These are phyloP conservation scores for Nephrocerus scutellatus DNA, from an alignment of 2,888 invertebrate genomes.

Conservation along the genomic window DNA sequence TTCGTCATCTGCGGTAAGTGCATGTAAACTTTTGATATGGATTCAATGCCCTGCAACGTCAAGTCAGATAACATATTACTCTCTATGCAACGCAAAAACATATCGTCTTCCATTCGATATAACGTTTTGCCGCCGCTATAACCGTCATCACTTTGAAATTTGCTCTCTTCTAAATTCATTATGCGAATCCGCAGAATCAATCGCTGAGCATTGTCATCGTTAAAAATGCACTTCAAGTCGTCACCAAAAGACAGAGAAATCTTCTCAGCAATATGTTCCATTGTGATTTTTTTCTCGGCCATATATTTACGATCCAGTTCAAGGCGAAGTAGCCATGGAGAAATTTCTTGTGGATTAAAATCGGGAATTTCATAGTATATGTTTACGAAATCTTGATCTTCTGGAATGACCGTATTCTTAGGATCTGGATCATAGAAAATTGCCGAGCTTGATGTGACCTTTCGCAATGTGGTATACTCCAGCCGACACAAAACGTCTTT, in stretches of 20 bases:
- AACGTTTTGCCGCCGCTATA: constrained; percentile 22
- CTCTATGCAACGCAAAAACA: constrained; percentile 94
- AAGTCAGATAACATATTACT: constrained; percentile 96
- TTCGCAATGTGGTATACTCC: constrained; percentile 91
- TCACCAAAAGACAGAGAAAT: constrained; percentile 96
- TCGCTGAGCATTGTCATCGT: constrained; percentile 97
- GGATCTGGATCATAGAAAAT: constrained; percentile 98
- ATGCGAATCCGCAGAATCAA: constrained; percentile 90
- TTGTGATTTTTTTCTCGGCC: constrained; percentile 95
- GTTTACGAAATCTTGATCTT: constrained; percentile 97
- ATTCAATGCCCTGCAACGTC: constrained; percentile 92
- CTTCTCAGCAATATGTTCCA: constrained; percentile 97
- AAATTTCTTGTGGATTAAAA: constrained; percentile 86
- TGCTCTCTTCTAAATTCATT: constrained; percentile 67
- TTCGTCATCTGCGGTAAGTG: constrained; percentile 92
- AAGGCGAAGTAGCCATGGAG: constrained; percentile 92
- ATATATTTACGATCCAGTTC: constrained; percentile 93
- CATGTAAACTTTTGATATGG: constrained; percentile 96
- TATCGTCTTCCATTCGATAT: constrained; percentile 74
- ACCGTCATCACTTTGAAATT: constrained; percentile 65
- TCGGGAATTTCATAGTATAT: constrained; percentile 99
- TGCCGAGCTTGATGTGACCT: constrained; percentile 91
- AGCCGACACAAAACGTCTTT: constrained; percentile 92
- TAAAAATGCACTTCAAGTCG: constrained; percentile 95
- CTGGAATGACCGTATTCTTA: constrained; percentile 88